Conservation (phyloP, 92 coral and sea anemone species). For the Palythoa caribaeorum region DNA sequence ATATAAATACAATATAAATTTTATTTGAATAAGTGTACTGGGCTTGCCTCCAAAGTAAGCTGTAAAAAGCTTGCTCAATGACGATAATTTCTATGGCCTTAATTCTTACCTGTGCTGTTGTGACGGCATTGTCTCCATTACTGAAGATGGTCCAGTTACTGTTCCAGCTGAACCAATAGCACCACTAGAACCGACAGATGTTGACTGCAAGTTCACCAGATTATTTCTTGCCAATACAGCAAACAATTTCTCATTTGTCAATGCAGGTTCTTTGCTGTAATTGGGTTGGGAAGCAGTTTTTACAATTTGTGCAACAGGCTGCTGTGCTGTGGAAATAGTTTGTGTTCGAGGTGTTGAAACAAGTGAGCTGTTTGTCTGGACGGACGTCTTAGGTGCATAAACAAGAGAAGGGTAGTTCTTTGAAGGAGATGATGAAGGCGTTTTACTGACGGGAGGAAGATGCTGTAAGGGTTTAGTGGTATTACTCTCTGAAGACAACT, state of each 20-base stretch:
- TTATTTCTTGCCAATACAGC: slow-evolving; percentile 43
- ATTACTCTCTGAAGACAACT: slow-evolving; percentile 50
- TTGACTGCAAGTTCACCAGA: slow-evolving; percentile 23
- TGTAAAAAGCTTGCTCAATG: too few species aligned
- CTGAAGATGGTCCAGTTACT: slow-evolving; percentile 52
- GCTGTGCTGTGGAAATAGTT: slow-evolving; percentile 54
- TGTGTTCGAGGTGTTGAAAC: slow-evolving; percentile 64
- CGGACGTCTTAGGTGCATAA: slow-evolving; percentile 59
- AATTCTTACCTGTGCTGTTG: slow-evolving; percentile 77
- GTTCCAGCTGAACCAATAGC: slow-evolving; percentile 18
- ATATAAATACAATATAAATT: too few species aligned
- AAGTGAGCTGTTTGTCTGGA: slow-evolving; percentile 37
- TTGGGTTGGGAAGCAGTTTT: slow-evolving; percentile 36
- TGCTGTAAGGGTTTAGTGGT: slow-evolving; percentile 60
- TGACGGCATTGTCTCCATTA: slow-evolving; percentile 66
- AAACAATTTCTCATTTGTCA: slow-evolving; percentile 53
- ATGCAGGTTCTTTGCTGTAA: slow-evolving; percentile 26
- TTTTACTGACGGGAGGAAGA: slow-evolving; percentile 57
- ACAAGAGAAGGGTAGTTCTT: slow-evolving; percentile 54
- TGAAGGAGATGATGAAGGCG: slow-evolving; percentile 69
- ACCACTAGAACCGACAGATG: slow-evolving; percentile 38
- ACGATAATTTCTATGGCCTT: too few species aligned
- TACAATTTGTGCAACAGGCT: slow-evolving; percentile 42
- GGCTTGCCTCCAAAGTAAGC: too few species aligned
- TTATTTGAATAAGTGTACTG: too few species aligned